Evolutionary conservation across 2,113 vertebrate genomes (phyloP).

Genomic region (Cochlearius cochlearius): DNA sequence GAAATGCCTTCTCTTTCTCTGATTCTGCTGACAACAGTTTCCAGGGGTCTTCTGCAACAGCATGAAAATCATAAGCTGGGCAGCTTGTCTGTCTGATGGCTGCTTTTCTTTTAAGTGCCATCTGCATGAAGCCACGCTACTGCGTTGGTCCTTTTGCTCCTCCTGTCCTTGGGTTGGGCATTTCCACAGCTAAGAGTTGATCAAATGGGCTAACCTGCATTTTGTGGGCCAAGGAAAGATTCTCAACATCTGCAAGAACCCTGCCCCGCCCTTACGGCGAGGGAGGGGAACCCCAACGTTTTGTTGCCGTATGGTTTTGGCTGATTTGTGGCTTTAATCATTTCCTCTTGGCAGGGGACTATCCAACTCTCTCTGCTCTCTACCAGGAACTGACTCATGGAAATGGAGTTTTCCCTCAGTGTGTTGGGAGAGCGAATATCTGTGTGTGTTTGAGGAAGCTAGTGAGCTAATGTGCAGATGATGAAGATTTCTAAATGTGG

Average conservation of each 20-base stretch:
- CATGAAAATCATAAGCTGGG: background rate
- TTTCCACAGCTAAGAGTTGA: background rate
- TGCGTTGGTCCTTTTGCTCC: background rate
- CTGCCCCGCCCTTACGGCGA: background rate
- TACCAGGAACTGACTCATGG: background rate
- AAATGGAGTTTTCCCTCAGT: background rate
- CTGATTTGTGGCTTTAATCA: background rate
- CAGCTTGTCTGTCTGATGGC: background rate
- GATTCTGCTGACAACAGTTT: background rate
- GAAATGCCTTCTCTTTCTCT: background rate
- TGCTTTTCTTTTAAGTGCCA: background rate
- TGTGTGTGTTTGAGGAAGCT: background rate
- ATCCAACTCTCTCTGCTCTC: background rate
- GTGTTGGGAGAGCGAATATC: accelerated
- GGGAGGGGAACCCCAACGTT: background rate
- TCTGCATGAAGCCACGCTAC: background rate
- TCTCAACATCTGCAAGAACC: background rate
- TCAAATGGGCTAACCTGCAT: background rate
- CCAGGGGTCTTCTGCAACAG: background rate
- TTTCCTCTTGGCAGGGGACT: background rate
- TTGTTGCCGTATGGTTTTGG: background rate
- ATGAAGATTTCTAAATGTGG: background rate
- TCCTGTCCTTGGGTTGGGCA: background rate
- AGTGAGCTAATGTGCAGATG: background rate
- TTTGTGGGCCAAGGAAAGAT: background rate